Percentiles rank a stretch among this genome's conserved stretches.
phyloP scores from a whole-genome alignment of 2,888 invertebrate genomes.

The Copidosoma aretas region DNA sequence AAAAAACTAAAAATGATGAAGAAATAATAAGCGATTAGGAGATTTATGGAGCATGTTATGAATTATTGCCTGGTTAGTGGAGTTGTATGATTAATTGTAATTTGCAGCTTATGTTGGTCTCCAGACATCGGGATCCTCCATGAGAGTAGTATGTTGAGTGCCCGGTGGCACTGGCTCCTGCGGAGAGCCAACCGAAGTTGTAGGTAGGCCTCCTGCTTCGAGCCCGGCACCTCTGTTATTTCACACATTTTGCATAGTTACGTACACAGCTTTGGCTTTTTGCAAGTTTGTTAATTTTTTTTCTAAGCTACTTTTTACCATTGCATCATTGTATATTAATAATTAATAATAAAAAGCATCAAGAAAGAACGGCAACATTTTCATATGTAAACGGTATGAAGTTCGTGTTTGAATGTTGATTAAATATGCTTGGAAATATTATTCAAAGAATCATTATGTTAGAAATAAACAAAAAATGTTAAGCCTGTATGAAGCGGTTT shows the following conservation, averaged over 20 bases:
- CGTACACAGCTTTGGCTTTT: conserved; percentile 8
- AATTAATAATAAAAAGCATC: background rate
- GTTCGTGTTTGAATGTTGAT: too few species aligned
- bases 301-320: background rate
- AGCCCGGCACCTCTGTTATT: conserved; percentile 78
- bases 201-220: conserved; percentile 71
- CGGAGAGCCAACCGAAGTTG: conserved; percentile 69
- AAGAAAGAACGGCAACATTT: background rate
- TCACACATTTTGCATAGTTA: conserved; percentile 36
- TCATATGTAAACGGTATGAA: background rate
- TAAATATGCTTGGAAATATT: too few species aligned
- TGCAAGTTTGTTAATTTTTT: background rate
- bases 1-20: too few species aligned
- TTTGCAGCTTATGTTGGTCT: conserved; percentile 81
- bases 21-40: background rate
- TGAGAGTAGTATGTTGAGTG: conserved; percentile 81
- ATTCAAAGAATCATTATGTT: too few species aligned
- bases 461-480: too few species aligned
- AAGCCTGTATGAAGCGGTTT: too few species aligned
- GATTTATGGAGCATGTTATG: conserved; percentile 38
- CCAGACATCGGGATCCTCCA: conserved; percentile 94
- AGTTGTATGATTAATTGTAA: conserved; percentile 55
- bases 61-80: conserved; percentile 61
- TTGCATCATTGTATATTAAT: background rate
- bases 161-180: conserved; percentile 69